These are phyloP conservation scores for Homarus americanus DNA, from an alignment of 1,140 invertebrate species.

Conservation along the genomic window DNA sequence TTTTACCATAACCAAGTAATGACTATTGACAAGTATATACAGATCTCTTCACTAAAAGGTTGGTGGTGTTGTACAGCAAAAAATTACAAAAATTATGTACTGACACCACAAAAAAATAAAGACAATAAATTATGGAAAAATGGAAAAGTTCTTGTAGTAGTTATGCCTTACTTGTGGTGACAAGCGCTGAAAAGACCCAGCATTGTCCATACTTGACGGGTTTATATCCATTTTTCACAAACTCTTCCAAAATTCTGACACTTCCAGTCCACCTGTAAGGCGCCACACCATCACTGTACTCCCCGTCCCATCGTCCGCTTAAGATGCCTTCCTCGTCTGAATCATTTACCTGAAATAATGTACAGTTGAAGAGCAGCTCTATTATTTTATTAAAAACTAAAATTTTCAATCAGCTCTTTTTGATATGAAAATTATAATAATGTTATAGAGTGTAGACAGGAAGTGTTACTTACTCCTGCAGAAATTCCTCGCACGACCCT, in stretches of 20 bases:
- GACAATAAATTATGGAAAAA: no score
- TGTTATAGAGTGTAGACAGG: no score
- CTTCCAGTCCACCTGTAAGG: constrained; percentile 85
- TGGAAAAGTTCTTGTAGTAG: no score
- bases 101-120: no score
- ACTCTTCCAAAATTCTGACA: constrained; percentile 83
- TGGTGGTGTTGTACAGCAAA: no score
- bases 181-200: constrained; percentile 87
- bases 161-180: constrained; percentile 81
- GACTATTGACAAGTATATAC: no score
- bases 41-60: no score
- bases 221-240: constrained; percentile 80
- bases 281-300: constrained; percentile 84
- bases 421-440: no score
- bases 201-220: constrained; percentile 87
- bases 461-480: constrained; percentile 82
- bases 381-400: not conserved
- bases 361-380: not conserved
- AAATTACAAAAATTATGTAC: no score
- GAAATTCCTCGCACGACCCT: constrained; percentile 85
- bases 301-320: constrained; percentile 85
- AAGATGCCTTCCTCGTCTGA: constrained; percentile 86
- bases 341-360: constrained; percentile 82
- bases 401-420: not conserved
- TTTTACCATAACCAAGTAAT: no score